Evolutionary conservation across 2,797 vertebrate species (phyloP), one percentile per base, ranked within the genome.

Genomic region (Clarias fuscus): DNA sequence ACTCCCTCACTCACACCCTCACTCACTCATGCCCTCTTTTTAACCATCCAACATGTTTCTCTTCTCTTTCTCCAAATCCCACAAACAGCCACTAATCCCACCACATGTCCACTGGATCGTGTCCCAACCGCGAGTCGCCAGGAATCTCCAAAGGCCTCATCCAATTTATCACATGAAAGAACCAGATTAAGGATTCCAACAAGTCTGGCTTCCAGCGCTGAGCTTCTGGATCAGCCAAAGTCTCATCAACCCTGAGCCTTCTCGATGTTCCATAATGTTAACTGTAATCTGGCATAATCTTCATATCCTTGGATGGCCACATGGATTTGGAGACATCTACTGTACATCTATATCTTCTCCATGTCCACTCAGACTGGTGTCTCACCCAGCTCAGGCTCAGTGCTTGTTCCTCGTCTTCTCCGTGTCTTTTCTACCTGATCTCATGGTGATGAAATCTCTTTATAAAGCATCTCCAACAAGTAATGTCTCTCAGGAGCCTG

Each of bases 81-180:
- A 33, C 56, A 77, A 33, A 59, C 8, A 22, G 13, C 58, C 58
- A 61, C 20, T 37, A 79, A 79, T 62, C 30, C 56, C 76, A 40
- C 18, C 30, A 79, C 30, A 61, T 79, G 77, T 40, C 17, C 20
- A 40, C 30, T 40, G 33, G 77, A 59, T 78, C 10, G 0, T 10
- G 37, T 78, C 76, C 18, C 30, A 15, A 14, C 17, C 53, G 8
- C 1, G 27, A 33, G 13, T 2, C 56, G 24, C 33, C 30, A 61
- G 77, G 59, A 20, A 59, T 11, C 30, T 62, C 17, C n/a, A 59
- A 22, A 78, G 18, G 33, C 13, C 27, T 56, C 20, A 5, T 7
- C 8, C 76, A 33, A 62, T 79, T 79, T 62, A 24, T 40, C 77
- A 64, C 11, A 40, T 78, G 62, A 75, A 53, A 75, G n/a, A 53